Base-by-base conservation (phyloP, 2,113 vertebrate genomes). In the Eonycteris spelaea region DNA sequence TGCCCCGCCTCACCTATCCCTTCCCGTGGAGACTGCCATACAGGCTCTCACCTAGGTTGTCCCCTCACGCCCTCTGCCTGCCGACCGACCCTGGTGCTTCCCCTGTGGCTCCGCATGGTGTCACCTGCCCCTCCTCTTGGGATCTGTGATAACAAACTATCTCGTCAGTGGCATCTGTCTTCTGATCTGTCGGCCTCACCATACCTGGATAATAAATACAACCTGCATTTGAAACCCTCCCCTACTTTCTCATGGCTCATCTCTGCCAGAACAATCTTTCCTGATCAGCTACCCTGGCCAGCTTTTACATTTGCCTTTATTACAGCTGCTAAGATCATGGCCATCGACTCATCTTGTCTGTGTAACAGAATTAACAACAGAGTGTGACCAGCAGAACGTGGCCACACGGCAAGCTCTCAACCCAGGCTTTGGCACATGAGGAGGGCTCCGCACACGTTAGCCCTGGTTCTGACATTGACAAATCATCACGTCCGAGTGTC, bases 11-110 rank as follows among this genome's bases (percentile, higher is more conserved):
- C 21, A 4, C 28, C 63, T 16, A 6, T 9, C 35, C 35, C 15
- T 51, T 35, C 33, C 33, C 24, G 3, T 0, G 12, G 33, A 38
- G 10, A 38, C 8, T 3, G 45, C 33, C 11, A 0, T 28, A 10
- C 6, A 61, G 40, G 33, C 78, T 51, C 40, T 4, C 2, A 28
- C 3, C 26, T 0, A 0, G 5, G 59, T 18, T 55, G 38, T 5
- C 35, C 24, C n/a, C 43, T 15, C n/a, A 6, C 7, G 2, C 48
- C 11, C 61, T 59, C 45, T 67, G 61, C 45, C n/a, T 30, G 61
- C n/a, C 9, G 3, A 6, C 26, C 0, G 0, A 15, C 18, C 11
- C 13, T 8, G 7, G 10, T 6, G 22, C 53, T 57, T 59, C 65
- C 30, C 16, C 12, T 2, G 7, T 7, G 11, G n/a, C 65, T 19